Evolutionary conservation across 2,888 invertebrate genomes (phyloP).

Genomic region (Thelaira solivaga): DNA sequence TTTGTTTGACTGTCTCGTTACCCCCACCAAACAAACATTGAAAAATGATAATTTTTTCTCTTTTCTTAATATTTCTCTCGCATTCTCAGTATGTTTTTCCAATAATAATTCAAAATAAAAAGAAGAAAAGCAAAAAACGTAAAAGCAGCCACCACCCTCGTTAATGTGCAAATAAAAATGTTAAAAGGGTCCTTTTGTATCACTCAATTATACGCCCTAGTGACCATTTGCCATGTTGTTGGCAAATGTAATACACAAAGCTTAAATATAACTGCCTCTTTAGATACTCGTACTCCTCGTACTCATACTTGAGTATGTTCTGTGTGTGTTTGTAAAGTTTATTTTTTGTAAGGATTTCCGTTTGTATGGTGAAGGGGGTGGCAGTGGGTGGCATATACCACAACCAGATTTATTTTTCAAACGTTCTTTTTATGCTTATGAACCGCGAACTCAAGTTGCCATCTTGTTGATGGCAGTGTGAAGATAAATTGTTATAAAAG

Average conservation of each 20-base stretch:
- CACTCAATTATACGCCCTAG: constrained; percentile 78
- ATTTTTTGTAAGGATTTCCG: constrained; percentile 20
- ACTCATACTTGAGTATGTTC: no score
- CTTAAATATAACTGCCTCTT: constrained; percentile 29
- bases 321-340: constrained; percentile 2
- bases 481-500: constrained; percentile 68
- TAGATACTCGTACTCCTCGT: neutral
- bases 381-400: constrained; percentile 5
- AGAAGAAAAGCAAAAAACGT: neutral
- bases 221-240: constrained; percentile 72
- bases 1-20: neutral
- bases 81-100: constrained; percentile 31
- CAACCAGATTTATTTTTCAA: constrained; percentile 26
- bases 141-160: constrained; percentile 71
- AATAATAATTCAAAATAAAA: constrained; percentile 44
- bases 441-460: constrained; percentile 77
- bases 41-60: constrained; percentile 14
- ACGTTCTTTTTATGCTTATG: constrained; percentile 70
- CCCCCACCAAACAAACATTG: neutral
- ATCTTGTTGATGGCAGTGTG: constrained; percentile 77
- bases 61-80: neutral
- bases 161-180: constrained; percentile 78
- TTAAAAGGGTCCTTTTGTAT: constrained; percentile 78
- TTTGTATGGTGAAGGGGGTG: constrained; percentile 55
- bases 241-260: constrained; percentile 44